These are phyloP conservation scores for Stichopus horrens DNA, from an alignment of 53 echinoderm and acorn worm species.

Conservation along the genomic window DNA sequence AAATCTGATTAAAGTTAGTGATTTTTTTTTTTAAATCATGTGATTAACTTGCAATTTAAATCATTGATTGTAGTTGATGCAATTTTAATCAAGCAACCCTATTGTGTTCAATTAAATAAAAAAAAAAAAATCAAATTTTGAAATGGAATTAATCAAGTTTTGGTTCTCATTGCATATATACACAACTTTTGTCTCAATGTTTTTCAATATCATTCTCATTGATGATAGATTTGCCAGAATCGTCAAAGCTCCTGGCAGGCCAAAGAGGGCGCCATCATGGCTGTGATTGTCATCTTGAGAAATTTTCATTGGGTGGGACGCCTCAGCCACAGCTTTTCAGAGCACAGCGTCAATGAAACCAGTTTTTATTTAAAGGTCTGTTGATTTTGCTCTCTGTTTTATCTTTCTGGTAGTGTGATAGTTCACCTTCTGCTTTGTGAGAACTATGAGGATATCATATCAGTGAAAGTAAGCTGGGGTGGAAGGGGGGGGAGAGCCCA, in stretches of 20 bases:
- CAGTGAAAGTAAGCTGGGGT: background rate
- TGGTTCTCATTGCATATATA: too few species aligned
- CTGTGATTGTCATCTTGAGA: conserved; percentile 71
- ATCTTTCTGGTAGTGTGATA: background rate
- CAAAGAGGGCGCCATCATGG: conserved; percentile 94
- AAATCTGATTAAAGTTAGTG: too few species aligned
- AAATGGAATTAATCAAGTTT: too few species aligned
- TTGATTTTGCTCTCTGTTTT: background rate
- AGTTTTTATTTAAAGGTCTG: conserved; percentile 73
- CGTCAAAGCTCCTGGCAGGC: conserved; percentile 85
- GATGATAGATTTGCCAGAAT: conserved; percentile 76
- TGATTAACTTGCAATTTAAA: too few species aligned
- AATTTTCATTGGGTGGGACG: conserved; percentile 89
- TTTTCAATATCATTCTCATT: background rate
- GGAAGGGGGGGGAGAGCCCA: background rate
- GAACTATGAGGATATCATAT: background rate
- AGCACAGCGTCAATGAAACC: conserved; percentile 36
- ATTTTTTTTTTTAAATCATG: too few species aligned
- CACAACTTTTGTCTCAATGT: background rate
- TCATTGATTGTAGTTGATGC: too few species aligned
- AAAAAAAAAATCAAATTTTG: too few species aligned
- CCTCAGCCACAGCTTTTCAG: conserved; percentile 52
- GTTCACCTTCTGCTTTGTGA: background rate
- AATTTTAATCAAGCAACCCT: too few species aligned
- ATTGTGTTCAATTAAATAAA: too few species aligned